Evolutionary conservation across 1,140 invertebrate genomes (phyloP), one percentile per base, ranked within the genome.

Genomic region (Drosophila neocordata): DNA sequence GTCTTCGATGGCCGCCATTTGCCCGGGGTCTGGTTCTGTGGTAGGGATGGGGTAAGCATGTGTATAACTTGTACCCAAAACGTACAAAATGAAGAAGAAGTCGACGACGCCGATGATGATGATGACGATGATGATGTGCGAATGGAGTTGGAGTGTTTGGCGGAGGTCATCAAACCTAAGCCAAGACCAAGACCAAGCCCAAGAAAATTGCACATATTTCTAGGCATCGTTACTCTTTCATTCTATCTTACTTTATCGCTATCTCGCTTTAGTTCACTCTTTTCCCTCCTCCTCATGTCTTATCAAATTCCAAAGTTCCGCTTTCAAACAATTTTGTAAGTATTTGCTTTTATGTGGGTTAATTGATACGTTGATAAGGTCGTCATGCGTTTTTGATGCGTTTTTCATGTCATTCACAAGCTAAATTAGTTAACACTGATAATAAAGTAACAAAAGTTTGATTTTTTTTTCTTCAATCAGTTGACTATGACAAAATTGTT

Each of bases 141-240:
- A 31, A 60, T 53, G 18, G 31, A 37, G 24, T 61, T 35, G 60
- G 35, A 56, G 65, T 31, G 44, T 65, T 48, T 48, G 41, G 58
- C 34, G 55, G 82, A 85, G 82, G 82, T 85, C 82, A 85, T 85
- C 82, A 87, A 85, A 85, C 82, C 82, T 83, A 81, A 70, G 73
- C 64, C 22, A 55, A 75, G 41, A 31, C 27, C 27, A 64, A 60
- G n/a, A 22, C 53, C 58, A 62, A 65, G 51, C n/a, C 61, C 58
- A 58, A 44, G 7, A 65, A 48, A 15, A 52, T 65, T 78, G 57
- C 70, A 78, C 62, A 52, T 70, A 37, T 57, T 35, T 12, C 31
- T 5, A 18, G 24, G 15, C 55, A 6, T 35, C 34, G 11, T 35
- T 12, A 38, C 37, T n/a, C n/a, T n/a, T 13, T 31, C 8, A 9